Conservation (phyloP, 2,113 vertebrate genomes). For the Cichladusa arquata region DNA sequence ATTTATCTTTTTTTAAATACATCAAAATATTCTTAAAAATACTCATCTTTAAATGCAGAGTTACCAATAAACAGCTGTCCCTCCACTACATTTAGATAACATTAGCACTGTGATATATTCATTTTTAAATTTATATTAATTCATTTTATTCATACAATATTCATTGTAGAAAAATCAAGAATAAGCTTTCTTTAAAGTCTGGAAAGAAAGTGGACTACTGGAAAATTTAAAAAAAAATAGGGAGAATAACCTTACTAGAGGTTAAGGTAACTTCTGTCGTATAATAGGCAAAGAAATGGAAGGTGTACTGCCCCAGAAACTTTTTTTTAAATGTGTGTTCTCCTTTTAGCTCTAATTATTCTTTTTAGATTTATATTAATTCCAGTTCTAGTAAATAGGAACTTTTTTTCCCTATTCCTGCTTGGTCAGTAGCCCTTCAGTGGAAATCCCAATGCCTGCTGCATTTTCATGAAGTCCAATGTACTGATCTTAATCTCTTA, state of each 20-base stretch:
- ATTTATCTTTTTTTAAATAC: not conserved
- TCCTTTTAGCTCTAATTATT: not conserved
- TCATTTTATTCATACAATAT: not conserved
- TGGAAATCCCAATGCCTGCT: not conserved
- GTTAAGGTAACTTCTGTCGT: not conserved
- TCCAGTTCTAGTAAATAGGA: not conserved
- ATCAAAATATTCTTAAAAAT: not conserved
- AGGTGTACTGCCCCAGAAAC: not conserved
- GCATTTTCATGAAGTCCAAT: not conserved
- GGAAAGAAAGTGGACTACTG: not conserved
- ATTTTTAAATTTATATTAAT: not conserved
- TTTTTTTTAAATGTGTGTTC: accelerated
- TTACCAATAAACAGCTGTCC: not conserved
- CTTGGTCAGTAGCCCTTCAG: not conserved
- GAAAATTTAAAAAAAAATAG: not conserved
- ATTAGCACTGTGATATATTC: not conserved
- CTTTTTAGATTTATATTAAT: not conserved
- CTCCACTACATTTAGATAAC: not conserved
- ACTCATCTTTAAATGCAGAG: not conserved
- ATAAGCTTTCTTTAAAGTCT: not conserved
- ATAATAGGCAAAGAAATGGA: not conserved
- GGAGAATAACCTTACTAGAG: not conserved
- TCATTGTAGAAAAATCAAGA: not conserved
- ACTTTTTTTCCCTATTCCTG: not conserved
- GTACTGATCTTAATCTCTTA: not conserved